Evolutionary conservation across 2,113 vertebrate species (phyloP).

Genomic region (Pluvianellus socialis): DNA sequence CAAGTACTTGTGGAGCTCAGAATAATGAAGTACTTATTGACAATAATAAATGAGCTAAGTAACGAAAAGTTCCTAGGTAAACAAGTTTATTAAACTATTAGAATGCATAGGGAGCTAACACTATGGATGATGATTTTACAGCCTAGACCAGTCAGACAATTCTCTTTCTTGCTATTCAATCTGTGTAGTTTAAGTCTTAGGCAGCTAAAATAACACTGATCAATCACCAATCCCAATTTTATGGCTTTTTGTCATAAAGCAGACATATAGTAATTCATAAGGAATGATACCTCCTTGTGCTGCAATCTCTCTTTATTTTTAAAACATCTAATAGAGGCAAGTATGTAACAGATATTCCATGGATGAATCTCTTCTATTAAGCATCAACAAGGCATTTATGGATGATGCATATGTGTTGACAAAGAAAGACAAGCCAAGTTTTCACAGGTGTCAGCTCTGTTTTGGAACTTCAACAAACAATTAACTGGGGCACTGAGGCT

Average conservation of each 20-base stretch:
- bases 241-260: background rate
- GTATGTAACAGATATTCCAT: background rate
- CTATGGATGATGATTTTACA: background rate
- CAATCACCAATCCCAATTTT: background rate
- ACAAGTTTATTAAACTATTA: background rate
- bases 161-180: background rate
- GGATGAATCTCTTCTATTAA: background rate
- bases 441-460: slow-evolving; percentile 17
- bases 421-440: background rate
- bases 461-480: background rate
- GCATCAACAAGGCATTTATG: background rate
- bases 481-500: background rate
- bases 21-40: background rate
- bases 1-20: background rate
- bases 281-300: background rate
- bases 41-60: background rate
- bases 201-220: slow-evolving; percentile 1
- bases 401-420: background rate
- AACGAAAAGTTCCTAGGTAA: background rate
- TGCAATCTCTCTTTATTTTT: background rate
- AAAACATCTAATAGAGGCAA: background rate
- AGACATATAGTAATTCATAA: background rate
- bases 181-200: background rate
- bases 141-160: background rate
- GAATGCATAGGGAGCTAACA: background rate